Evolutionary conservation across 1,140 invertebrate species (phyloP).

Genomic region (Zaprionus lachaisei): DNA sequence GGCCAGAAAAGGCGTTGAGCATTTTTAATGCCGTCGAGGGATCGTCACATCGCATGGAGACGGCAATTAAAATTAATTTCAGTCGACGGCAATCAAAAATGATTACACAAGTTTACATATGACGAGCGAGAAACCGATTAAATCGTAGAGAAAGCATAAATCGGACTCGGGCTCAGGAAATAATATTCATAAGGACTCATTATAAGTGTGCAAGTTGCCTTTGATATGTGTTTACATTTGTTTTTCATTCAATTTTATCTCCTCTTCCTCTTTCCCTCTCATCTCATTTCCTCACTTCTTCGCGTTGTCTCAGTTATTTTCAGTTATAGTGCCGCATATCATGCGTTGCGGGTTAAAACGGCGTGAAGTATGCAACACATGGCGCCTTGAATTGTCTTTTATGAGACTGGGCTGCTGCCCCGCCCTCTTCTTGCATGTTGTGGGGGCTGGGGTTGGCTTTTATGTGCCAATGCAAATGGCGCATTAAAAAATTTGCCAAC

Average conservation of each 20-base stretch:
- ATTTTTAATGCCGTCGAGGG: conserved; percentile 44
- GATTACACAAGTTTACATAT: conserved; percentile 16
- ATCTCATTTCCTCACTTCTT: neutral
- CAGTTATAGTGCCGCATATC: conserved; percentile 41
- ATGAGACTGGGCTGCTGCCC: conserved; percentile 31
- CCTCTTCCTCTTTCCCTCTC: neutral
- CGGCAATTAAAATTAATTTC: conserved; percentile 58
- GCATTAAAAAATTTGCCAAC: conserved; percentile 78
- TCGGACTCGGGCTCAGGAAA: neutral
- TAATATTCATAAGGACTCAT: conserved; percentile 4
- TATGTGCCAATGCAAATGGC: conserved; percentile 70
- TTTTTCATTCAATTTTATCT: neutral
- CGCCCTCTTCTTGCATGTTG: conserved; percentile 43
- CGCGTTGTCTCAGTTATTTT: conserved; percentile 2
- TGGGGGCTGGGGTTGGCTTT: conserved; percentile 23
- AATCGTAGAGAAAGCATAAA: conserved; percentile 4
- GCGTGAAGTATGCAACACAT: conserved; percentile 82
- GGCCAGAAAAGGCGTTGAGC: conserved; percentile 58
- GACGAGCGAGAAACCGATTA: neutral
- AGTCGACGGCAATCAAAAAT: conserved; percentile 19
- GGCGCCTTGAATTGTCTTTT: conserved; percentile 73
- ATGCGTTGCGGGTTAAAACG: conserved; percentile 68
- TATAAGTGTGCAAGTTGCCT: too few species aligned
- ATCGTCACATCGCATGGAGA: conserved; percentile 33
- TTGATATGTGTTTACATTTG: conserved; percentile 2